Evolutionary conservation across 1,140 invertebrate genomes (phyloP), one percentile per base, ranked within the genome.

Genomic region (Drosophila kikkawai): DNA sequence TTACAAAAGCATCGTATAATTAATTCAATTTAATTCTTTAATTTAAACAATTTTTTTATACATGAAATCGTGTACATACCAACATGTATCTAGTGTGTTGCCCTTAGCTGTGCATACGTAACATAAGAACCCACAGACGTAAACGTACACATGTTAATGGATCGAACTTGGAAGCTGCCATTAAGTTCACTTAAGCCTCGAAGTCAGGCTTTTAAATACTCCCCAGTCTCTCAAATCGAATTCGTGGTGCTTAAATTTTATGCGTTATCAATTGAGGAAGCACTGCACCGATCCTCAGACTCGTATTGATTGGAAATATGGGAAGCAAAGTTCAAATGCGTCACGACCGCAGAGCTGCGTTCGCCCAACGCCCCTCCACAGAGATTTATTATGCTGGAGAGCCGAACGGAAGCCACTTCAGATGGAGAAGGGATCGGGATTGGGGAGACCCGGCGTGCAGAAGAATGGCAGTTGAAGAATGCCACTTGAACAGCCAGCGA

Each of bases 371-470:
- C 65, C 59, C 57, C 42, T 8, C 39, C 17, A 9, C 15, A 7
- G 67, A 75, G 82, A 85, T 85, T 79, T 79, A 79, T 60, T 71
- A 60, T 78, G 80, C 41, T 57, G 51, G 63, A 74, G 53, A 61
- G 26, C 59, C 56, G 32, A 86, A 82, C 83, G 84, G 84, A 88
- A 88, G 81, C 77, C 83, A 74, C 75, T 87, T 68, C 64, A 73
- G 26, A 50, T 19, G 6, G 57, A 57, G 22, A 22, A 2, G 34
- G 48, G 42, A 79, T 56, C 53, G 53, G 44, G 13, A 59, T 9
- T 5, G 19, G 68, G 41, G 41, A 36, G 22, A 51, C 44, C 47
- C 9, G 47, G 44, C 19, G 70, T 60, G 44, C 13, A 26, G 65
- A 66, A 51, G 68, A 73, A 73, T 60, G 63, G 66, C 76, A 84